Evolutionary conservation across 2,888 invertebrate genomes (phyloP).

Genomic region (Pollenia griseotomentosa): DNA sequence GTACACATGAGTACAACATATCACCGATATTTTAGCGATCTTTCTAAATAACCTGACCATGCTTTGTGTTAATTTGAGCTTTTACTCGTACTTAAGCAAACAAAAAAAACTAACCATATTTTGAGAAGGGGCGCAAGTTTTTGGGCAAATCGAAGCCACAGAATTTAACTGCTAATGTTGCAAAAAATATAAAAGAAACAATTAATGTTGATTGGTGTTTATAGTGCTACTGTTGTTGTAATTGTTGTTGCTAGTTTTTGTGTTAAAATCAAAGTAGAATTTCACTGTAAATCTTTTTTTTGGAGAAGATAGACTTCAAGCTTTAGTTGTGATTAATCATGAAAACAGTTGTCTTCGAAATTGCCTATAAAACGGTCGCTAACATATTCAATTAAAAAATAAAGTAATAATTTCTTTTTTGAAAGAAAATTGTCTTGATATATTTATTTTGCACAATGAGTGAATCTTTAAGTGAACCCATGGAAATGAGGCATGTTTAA

Average conservation of each 20-base stretch:
- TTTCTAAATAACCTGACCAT: constrained; percentile 23
- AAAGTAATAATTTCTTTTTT: neutral
- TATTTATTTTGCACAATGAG: constrained; percentile 45
- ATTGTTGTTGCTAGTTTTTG: constrained; percentile 4
- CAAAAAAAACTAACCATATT: neutral
- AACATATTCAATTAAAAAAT: constrained; percentile 1
- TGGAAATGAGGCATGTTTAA: constrained; percentile 74
- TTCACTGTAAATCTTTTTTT: constrained; percentile 64
- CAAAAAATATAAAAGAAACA: constrained; percentile 62
- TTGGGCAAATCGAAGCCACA: constrained; percentile 59
- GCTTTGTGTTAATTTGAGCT: constrained; percentile 47
- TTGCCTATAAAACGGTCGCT: constrained; percentile 50
- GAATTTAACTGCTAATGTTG: constrained; percentile 66
- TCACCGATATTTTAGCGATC: constrained; percentile 23
- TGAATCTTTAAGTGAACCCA: constrained; percentile 62
- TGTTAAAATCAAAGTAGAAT: constrained; percentile 58
- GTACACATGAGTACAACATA: constrained; percentile 13
- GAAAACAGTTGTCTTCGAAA: constrained; percentile 51
- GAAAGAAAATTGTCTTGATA: neutral
- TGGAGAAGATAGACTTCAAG: constrained; percentile 57
- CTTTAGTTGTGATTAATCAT: constrained; percentile 25
- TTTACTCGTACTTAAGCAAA: constrained; percentile 33
- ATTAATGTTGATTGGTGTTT: constrained; percentile 52
- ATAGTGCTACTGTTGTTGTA: neutral
- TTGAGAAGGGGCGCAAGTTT: constrained; percentile 34